Percentiles rank a stretch among this genome's conserved stretches.
phyloP scores from a whole-genome alignment of 2,113 vertebrate genomes.

The Microtus richardsoni region DNA sequence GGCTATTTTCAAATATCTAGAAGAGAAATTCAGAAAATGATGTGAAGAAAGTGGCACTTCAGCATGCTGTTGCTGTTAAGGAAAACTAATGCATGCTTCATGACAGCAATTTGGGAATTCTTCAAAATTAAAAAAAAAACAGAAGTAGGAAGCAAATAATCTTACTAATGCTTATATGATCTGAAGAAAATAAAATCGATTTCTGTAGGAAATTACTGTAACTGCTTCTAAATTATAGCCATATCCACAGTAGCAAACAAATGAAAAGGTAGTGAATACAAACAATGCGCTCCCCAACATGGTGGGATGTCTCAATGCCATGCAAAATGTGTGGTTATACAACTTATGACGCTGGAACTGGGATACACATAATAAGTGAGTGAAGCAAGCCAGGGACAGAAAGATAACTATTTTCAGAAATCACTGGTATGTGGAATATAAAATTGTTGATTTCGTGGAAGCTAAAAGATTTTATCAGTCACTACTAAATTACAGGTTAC shows the following conservation, averaged over 20 bases:
- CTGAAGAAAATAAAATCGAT: neutral
- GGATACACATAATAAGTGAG: neutral
- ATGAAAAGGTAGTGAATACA: neutral
- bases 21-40: neutral
- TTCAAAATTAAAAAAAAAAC: neutral
- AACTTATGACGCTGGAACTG: neutral
- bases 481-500: neutral
- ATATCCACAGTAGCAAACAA: too few relatives aligned
- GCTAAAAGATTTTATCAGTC: neutral
- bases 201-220: neutral
- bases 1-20: neutral
- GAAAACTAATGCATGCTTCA: neutral
- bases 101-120: neutral
- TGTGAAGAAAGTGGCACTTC: neutral
- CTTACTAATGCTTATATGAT: neutral
- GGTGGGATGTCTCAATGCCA: neutral
- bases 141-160: neutral
- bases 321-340: too few relatives aligned
- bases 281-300: neutral
- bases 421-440: neutral
- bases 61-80: fast-evolving
- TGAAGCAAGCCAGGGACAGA: neutral
- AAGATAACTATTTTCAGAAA: neutral
- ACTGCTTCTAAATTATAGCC: neutral
- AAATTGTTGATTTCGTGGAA: neutral